phyloP scores from a whole-genome alignment of 2,113 vertebrate species.

The Chaenogobius annularis region DNA sequence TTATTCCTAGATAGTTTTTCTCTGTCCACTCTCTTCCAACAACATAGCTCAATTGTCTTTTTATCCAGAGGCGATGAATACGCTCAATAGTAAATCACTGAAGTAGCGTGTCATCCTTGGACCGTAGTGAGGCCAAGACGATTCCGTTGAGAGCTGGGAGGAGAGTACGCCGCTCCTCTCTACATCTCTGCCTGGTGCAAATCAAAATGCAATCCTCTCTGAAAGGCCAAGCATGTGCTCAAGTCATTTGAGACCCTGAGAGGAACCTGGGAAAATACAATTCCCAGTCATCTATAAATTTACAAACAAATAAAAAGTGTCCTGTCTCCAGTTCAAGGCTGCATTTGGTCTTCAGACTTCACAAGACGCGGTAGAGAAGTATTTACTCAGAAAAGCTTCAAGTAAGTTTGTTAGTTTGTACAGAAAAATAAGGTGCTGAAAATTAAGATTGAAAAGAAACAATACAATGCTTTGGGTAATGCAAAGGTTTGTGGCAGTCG shows the following conservation, averaged over 20 bases:
- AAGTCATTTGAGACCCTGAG: constrained; percentile 49
- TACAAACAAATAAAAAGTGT: constrained; percentile 55
- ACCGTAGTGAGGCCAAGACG: constrained; percentile 40
- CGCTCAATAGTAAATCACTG: constrained; percentile 62
- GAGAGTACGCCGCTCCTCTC: constrained; percentile 47
- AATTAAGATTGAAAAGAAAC: neutral
- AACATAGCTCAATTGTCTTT: constrained; percentile 70
- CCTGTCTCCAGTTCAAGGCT: constrained; percentile 21
- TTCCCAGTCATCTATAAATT: constrained; percentile 31
- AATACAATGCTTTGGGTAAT: too few species aligned
- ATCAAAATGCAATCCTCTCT: constrained; percentile 60
- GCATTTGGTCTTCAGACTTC: neutral
- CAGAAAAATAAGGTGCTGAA: neutral
- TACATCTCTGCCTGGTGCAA: constrained; percentile 62
- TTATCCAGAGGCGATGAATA: constrained; percentile 61
- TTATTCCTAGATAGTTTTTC: constrained; percentile 9
- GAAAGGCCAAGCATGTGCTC: constrained; percentile 61
- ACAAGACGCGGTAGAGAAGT: neutral
- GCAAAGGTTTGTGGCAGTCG: neutral
- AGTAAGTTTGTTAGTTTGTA: neutral
- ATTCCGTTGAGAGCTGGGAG: constrained; percentile 50
- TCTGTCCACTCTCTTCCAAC: constrained; percentile 29
- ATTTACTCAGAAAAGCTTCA: neutral
- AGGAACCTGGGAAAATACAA: constrained; percentile 28
- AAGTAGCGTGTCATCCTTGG: constrained; percentile 54